Base-by-base conservation (phyloP, 2,113 vertebrate genomes). In the Gobius niger region DNA sequence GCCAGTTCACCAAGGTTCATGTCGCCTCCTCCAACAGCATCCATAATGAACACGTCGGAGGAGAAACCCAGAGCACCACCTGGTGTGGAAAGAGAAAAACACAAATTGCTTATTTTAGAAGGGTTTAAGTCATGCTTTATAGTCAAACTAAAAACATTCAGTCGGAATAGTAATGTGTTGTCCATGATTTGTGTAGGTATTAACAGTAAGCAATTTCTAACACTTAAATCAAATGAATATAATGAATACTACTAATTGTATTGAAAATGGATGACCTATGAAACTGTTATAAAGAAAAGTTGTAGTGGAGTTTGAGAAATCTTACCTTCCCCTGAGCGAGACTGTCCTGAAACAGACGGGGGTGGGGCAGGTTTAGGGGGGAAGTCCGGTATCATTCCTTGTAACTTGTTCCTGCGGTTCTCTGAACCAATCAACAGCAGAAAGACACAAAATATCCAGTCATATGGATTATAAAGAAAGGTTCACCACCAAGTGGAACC, bases 1-100 rank as follows among this genome's bases (percentile, higher is more conserved):
- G 95, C 96, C 75, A 97, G 91, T 89, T 97, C 96, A 15, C 96
- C 96, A 63, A 97, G 93, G 90, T 96, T 96, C 91, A 96, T 95
- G 77, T 95, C 94, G 15, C 94, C 94, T 54, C 94, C 93, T 15
- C 93, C 93, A 7, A 96, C 95, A 1, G 93, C 93, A 68, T 96
- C 95, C 94, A 96, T 92, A 62, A 96, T 96, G 89, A 95, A 96
- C 62, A 95, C 94, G 7, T 96, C 95, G 15, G 95, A 95, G 77
- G 95, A 94, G 81, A 96, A 95, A 41, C 93, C 94, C 70, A 97
- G 90, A 49, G 94, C 92, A 44, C 93, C 94, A 71, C 92, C 93
- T 95, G 77, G 81, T 59, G 3, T 8, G 51, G 61, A 78, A 42
- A 60, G 40, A 68, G 60, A 57, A 80, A 54, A 44, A 65, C 59